Evolutionary conservation across 2,797 vertebrate species (phyloP), one percentile per base, ranked within the genome.

Genomic region (Esox lucius): DNA sequence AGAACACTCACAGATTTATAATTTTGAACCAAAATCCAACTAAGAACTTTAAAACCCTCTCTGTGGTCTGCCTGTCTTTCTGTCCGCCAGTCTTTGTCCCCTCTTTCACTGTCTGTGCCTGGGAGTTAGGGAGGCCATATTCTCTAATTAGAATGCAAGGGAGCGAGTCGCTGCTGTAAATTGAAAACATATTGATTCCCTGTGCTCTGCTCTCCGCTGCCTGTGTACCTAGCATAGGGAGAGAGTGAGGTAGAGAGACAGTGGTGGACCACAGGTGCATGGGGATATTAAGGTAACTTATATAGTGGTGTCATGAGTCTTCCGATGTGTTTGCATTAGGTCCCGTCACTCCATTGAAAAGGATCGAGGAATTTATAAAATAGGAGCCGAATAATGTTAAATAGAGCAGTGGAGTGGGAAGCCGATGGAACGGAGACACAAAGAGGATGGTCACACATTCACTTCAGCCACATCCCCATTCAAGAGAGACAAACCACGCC

Each of bases 141-240:
- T 42, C 68, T 79, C 81, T 86, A 80, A 88, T 90, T 89, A 90
- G 77, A 81, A 88, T 88, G 88, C 87, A 74, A 73, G 76, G 78
- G 81, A 86, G 84, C 70, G 73, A 80, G 79, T 75, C 80, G 67
- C 83, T 89, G 87, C 87, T 87, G 89, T 86, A 89, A 86, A 89
- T 86, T 86, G 80, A 88, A 87, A 88, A 86, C 87, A 85, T 87
- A 88, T 89, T 79, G 87, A 88, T 89, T 86, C 76, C 74, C 77
- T 76, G 77, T 78, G 73, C 80, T 81, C 74, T 74, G 74, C 76
- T 80, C 76, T 80, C 75, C 79, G 79, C 74, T 49, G 82, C 64
- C 77, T 77, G 74, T 74, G 78, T 75, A 78, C 74, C 49, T n/a
- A 67, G 48, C 53, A 28, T 26, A 48, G 51, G 19, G 53, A 62